Evolutionary conservation across 2,113 vertebrate genomes (phyloP).

Genomic region (Tapirus terrestris): DNA sequence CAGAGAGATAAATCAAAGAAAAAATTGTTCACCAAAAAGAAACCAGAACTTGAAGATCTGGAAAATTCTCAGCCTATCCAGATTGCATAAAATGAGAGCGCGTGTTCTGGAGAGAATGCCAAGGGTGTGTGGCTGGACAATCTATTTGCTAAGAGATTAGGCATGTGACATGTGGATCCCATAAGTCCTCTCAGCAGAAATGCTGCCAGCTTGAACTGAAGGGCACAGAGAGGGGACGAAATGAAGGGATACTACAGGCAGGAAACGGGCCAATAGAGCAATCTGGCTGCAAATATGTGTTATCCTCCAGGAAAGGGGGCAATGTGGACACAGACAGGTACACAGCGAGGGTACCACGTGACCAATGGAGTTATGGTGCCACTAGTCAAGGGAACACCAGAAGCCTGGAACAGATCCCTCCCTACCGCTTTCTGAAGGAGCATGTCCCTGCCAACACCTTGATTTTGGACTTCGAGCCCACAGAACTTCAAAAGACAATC

Average conservation of each 20-base stretch:
- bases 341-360: background rate
- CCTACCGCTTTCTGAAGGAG: background rate
- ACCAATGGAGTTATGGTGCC: background rate
- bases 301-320: background rate
- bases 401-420: background rate
- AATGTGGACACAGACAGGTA: background rate
- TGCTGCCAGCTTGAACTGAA: background rate
- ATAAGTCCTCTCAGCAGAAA: background rate
- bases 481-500: background rate
- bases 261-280: background rate
- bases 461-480: background rate
- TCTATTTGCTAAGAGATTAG: background rate
- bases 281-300: fast-evolving
- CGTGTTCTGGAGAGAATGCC: background rate
- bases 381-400: background rate
- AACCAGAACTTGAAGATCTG: background rate
- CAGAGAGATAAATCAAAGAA: background rate
- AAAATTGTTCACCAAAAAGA: background rate
- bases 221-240: background rate
- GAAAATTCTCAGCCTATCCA: background rate
- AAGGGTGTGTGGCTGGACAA: background rate
- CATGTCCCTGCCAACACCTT: background rate
- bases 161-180: background rate
- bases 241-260: background rate
- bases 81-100: background rate